phyloP scores from a whole-genome alignment of 2,113 vertebrate genomes.

The Brachionichthys hirsutus region DNA sequence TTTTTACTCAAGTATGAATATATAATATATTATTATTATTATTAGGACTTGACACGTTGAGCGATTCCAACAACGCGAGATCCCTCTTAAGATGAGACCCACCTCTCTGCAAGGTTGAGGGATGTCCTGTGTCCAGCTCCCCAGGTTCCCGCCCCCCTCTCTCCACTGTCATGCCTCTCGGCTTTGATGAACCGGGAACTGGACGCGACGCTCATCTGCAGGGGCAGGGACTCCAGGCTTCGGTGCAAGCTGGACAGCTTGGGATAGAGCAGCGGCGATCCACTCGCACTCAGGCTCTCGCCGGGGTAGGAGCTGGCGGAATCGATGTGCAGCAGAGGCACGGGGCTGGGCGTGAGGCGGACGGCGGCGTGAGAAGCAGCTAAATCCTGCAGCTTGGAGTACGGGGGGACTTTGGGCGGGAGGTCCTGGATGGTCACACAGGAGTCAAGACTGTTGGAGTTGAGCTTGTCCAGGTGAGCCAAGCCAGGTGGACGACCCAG shows the following conservation, averaged over 20 bases:
- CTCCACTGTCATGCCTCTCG: constrained; percentile 54
- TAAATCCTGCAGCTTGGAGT: constrained; percentile 86
- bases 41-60: too few relatives aligned
- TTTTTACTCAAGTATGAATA: too few relatives aligned
- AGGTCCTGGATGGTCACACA: constrained; percentile 83
- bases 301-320: constrained; percentile 88
- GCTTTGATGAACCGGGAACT: constrained; percentile 70
- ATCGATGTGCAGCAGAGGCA: constrained; percentile 93
- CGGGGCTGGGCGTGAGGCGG: constrained; percentile 92
- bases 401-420: constrained; percentile 77
- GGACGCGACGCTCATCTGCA: constrained; percentile 91
- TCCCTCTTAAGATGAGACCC: constrained; percentile 1
- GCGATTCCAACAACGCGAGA: too few relatives aligned
- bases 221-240: constrained; percentile 95
- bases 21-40: too few relatives aligned
- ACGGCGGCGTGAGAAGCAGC: constrained; percentile 60
- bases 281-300: constrained; percentile 85
- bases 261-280: constrained; percentile 88
- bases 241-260: constrained; percentile 91
- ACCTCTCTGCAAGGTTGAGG: constrained; percentile 71
- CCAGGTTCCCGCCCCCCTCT: constrained; percentile 71
- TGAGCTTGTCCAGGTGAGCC: constrained; percentile 92
- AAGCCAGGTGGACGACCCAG: constrained; percentile 87
- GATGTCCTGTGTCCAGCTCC: constrained; percentile 74
- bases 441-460: constrained; percentile 94